Evolutionary conservation across 2,113 vertebrate species (phyloP).

Genomic region (Sitta europaea): DNA sequence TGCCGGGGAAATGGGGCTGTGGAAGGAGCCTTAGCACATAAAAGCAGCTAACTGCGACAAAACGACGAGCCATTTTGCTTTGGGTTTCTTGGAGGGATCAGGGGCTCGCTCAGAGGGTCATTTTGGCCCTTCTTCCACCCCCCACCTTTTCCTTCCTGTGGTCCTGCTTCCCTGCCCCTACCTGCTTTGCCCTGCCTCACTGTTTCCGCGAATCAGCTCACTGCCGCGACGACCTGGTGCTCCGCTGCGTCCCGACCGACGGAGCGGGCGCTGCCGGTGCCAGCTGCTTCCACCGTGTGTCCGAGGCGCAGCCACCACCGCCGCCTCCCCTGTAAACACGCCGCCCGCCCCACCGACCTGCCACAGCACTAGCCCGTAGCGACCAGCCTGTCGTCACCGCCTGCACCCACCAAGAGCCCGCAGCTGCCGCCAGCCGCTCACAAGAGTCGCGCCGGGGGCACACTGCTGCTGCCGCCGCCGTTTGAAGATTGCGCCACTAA

Average conservation of each 20-base stretch:
- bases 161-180: background rate
- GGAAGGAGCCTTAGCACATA: background rate
- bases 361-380: accelerated
- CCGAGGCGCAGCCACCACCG: background rate
- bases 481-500: no score
- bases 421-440: background rate
- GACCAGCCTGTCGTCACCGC: background rate
- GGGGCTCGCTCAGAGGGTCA: background rate
- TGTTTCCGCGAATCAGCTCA: background rate
- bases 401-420: background rate
- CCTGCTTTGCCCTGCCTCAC: background rate
- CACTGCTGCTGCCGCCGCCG: no score
- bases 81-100: background rate
- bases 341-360: background rate
- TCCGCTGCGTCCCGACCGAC: background rate
- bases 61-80: background rate
- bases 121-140: background rate
- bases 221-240: background rate
- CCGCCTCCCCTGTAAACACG: background rate
- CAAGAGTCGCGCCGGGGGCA: background rate
- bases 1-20: background rate
- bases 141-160: no score
- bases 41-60: background rate
- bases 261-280: background rate
- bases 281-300: no score